Conservation (phyloP, 2,113 vertebrate species). For the Hyla sarda region DNA sequence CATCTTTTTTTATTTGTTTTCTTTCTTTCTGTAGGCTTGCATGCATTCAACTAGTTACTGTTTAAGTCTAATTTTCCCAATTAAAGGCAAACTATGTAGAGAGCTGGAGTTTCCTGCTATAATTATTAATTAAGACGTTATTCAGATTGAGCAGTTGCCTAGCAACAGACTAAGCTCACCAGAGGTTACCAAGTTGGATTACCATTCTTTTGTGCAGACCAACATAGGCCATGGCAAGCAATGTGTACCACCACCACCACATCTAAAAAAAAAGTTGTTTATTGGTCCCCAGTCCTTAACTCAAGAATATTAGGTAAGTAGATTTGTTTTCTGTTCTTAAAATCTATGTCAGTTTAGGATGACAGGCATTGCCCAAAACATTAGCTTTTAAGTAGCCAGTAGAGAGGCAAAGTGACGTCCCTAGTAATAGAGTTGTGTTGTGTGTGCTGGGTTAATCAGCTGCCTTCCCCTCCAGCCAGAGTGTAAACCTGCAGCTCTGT, state of each 20-base stretch:
- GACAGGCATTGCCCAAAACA: not conserved
- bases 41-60: slow-evolving; percentile 30
- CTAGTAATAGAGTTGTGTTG: not conserved
- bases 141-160: not conserved
- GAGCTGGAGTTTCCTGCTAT: not conserved
- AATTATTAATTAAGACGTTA: not conserved
- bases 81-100: not conserved
- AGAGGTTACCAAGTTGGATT: not conserved
- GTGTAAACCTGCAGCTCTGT: not conserved
- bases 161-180: not conserved
- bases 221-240: not conserved
- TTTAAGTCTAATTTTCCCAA: not conserved
- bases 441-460: not conserved
- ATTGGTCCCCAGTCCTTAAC: not conserved
- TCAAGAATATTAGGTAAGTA: not conserved
- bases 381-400: not conserved
- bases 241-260: not conserved
- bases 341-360: not conserved
- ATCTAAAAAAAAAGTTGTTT: not conserved
- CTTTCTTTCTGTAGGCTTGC: not conserved
- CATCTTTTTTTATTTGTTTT: slow-evolving; percentile 66
- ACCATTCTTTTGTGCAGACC: not conserved
- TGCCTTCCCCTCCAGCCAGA: no score
- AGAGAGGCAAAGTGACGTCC: not conserved
- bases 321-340: not conserved